Percentiles rank a stretch among this genome's conserved stretches.
These are phyloP conservation scores for Nomada hirtipes DNA, from an alignment of 2,888 invertebrate species.

Conservation along the genomic window DNA sequence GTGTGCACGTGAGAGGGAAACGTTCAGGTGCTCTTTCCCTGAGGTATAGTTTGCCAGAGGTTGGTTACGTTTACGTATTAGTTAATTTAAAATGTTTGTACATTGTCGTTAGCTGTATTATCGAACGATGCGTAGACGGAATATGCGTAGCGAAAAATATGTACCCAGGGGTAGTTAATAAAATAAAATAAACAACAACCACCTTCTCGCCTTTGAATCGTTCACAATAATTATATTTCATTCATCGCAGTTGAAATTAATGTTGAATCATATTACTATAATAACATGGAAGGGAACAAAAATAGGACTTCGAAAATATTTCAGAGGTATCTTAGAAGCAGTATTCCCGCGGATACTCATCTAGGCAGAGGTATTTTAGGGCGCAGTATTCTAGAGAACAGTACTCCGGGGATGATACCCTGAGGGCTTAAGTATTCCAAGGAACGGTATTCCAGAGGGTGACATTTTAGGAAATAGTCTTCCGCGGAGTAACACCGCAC, in stretches of 20 bases:
- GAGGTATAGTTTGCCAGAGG: too few relatives aligned
- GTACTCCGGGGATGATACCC: conserved; percentile 22
- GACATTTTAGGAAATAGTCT: conserved; percentile 17
- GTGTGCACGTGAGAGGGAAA: neutral
- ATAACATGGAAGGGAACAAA: neutral
- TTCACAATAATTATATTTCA: too few relatives aligned
- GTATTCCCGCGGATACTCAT: conserved; percentile 8
- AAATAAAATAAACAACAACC: too few relatives aligned
- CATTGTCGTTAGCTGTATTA: too few relatives aligned
- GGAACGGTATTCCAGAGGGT: conserved; percentile 20
- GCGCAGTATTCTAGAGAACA: neutral
- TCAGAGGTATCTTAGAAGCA: neutral
- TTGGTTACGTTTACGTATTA: too few relatives aligned
- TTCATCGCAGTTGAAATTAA: neutral
- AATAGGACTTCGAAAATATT: conserved; percentile 17
- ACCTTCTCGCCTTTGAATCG: too few relatives aligned
- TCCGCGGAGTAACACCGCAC: neutral
- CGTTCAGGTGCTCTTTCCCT: neutral
- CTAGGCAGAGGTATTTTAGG: conserved; percentile 2
- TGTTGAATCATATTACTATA: neutral
- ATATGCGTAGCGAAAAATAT: too few relatives aligned
- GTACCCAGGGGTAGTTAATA: too few relatives aligned
- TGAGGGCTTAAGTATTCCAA: conserved; percentile 34
- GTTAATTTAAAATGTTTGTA: too few relatives aligned
- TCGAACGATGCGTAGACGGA: too few relatives aligned